Conservation (phyloP, 2,888 invertebrate species). For the Amphipoea oculea region DNA sequence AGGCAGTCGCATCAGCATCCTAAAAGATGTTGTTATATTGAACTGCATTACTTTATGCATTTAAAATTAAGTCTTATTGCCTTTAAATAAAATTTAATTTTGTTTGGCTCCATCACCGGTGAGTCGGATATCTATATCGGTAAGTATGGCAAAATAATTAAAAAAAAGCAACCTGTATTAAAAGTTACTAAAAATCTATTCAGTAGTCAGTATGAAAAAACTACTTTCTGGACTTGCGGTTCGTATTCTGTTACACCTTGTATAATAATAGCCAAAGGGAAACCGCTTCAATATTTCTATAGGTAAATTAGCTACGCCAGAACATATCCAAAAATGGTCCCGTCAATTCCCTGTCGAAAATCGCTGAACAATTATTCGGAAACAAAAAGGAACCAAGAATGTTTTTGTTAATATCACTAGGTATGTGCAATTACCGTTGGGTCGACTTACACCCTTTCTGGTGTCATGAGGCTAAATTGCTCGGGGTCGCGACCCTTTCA, state of each 20-base stretch:
- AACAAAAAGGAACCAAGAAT: constrained; percentile 28
- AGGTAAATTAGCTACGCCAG: not conserved
- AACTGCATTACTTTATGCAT: not conserved
- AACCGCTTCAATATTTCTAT: not conserved
- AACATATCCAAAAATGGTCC: not conserved
- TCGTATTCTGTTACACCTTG: no score
- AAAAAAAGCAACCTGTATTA: no score
- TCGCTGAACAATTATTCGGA: constrained; percentile 1
- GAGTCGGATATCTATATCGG: not conserved
- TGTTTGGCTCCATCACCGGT: not conserved
- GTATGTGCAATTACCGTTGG: constrained; percentile 41
- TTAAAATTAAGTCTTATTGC: not conserved
- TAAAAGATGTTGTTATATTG: no score
- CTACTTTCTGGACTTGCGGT: no score
- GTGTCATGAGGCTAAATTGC: constrained; percentile 46
- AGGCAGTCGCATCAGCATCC: no score
- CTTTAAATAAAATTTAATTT: not conserved
- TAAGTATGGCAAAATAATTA: not conserved
- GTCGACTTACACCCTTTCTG: constrained; percentile 44
- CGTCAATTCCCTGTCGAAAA: constrained; percentile 5
- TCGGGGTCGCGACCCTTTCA: constrained; percentile 53
- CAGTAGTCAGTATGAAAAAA: not conserved
- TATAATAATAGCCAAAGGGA: not conserved
- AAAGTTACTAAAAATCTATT: not conserved
- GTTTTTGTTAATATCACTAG: constrained; percentile 38